Conservation (phyloP, 2,113 vertebrate species). For the Stegastes partitus region DNA sequence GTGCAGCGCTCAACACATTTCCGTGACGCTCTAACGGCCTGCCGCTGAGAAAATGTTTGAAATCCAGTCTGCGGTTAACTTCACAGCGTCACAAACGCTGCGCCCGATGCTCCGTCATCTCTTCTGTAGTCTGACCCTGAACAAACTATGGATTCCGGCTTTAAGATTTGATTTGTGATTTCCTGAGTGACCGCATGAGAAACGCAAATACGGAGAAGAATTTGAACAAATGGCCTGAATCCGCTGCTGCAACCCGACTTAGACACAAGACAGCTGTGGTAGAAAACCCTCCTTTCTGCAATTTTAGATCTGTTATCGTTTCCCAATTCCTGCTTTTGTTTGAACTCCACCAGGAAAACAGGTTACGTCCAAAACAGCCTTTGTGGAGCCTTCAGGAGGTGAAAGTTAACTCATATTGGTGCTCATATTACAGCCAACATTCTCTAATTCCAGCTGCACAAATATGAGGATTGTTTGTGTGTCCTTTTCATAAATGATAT, state of each 20-base stretch:
- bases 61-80: too few relatives aligned
- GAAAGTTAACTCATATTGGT: too few relatives aligned
- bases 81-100: not conserved
- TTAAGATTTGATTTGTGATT: conserved; percentile 62
- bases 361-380: not conserved
- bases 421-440: too few relatives aligned
- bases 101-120: not conserved
- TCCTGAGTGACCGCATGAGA: conserved; percentile 51
- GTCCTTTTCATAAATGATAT: too few relatives aligned
- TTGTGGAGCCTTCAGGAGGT: not conserved
- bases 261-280: conserved; percentile 40
- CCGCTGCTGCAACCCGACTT: not conserved
- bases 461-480: too few relatives aligned
- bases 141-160: conserved; percentile 12
- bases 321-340: not conserved
- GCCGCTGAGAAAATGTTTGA: not conserved
- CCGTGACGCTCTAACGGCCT: too few relatives aligned
- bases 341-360: not conserved
- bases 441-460: too few relatives aligned
- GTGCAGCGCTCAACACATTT: too few relatives aligned
- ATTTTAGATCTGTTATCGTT: not conserved
- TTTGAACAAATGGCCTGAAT: conserved; percentile 43
- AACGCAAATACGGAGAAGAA: conserved; percentile 46
- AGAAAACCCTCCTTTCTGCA: not conserved
- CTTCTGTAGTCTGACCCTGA: not conserved